Evolutionary conservation across 2,113 vertebrate genomes (phyloP).

Genomic region (Cercopithecus mona): DNA sequence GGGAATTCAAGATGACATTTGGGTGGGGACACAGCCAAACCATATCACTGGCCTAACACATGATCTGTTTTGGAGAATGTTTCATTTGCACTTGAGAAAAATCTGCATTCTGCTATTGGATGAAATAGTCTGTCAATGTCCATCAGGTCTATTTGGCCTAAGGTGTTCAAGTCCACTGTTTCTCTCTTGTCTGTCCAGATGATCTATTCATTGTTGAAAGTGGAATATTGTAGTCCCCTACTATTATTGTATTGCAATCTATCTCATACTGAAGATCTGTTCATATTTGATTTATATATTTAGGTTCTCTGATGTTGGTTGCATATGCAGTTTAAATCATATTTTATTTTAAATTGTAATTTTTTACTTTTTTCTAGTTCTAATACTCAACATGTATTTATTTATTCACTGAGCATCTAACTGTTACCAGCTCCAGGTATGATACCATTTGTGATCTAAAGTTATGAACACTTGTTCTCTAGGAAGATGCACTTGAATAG

Average conservation of each 20-base stretch:
- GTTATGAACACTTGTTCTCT: background rate
- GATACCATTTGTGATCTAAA: background rate
- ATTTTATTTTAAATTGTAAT: slow-evolving; percentile 24
- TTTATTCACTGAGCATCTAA: background rate
- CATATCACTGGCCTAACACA: background rate
- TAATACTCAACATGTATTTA: background rate
- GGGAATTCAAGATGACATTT: no score
- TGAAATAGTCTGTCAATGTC: background rate
- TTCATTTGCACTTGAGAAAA: background rate
- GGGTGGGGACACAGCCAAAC: no score
- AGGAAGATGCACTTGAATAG: background rate
- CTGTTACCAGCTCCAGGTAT: background rate
- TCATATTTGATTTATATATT: background rate
- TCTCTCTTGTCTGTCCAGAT: background rate
- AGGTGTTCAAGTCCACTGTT: background rate
- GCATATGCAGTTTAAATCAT: background rate
- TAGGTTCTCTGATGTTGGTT: background rate
- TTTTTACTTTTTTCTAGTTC: background rate
- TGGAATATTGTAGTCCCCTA: background rate
- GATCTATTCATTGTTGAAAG: background rate
- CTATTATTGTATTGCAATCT: background rate
- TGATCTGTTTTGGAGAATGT: background rate
- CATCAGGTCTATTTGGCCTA: background rate
- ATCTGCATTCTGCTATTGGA: background rate
- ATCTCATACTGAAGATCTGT: background rate